Evolutionary conservation across 2,888 invertebrate species (phyloP).

Genomic region (Zelleria hepariella): DNA sequence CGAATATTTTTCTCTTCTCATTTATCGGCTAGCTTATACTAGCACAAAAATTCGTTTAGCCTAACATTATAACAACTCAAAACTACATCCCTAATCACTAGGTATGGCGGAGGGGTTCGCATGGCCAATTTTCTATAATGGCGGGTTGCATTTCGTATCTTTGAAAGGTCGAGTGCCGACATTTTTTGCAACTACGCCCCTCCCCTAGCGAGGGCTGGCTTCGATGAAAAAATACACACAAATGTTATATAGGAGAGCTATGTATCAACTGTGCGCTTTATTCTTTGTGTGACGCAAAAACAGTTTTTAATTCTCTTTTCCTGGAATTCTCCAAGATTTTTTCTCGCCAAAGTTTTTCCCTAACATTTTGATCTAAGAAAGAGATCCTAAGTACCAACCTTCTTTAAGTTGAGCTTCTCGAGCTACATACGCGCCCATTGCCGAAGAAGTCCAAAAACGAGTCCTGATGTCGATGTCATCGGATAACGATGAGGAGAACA

Average conservation of each 20-base stretch:
- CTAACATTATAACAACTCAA: neutral
- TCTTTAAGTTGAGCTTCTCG: no score
- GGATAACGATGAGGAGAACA: no score
- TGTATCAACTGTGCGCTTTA: neutral
- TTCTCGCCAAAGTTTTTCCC: no score
- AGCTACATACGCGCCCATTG: no score
- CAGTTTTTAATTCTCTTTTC: no score
- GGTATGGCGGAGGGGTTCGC: slow-evolving; percentile 36
- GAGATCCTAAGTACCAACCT: no score
- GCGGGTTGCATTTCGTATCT: slow-evolving; percentile 63
- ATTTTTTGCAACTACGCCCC: slow-evolving; percentile 58
- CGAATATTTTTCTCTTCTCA: no score
- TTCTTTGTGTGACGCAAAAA: neutral
- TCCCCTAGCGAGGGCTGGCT: slow-evolving; percentile 36
- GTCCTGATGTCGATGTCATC: no score
- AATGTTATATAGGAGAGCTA: neutral
- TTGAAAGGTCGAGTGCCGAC: slow-evolving; percentile 57
- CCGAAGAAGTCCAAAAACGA: no score
- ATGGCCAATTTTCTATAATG: slow-evolving; percentile 65
- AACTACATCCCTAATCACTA: neutral
- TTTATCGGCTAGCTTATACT: no score
- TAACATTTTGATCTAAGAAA: no score
- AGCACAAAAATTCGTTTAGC: neutral
- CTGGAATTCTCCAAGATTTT: no score
- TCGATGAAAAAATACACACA: slow-evolving; percentile 18